Base-by-base conservation (phyloP, 2,888 invertebrate species). In the Chorisops tibialis region DNA sequence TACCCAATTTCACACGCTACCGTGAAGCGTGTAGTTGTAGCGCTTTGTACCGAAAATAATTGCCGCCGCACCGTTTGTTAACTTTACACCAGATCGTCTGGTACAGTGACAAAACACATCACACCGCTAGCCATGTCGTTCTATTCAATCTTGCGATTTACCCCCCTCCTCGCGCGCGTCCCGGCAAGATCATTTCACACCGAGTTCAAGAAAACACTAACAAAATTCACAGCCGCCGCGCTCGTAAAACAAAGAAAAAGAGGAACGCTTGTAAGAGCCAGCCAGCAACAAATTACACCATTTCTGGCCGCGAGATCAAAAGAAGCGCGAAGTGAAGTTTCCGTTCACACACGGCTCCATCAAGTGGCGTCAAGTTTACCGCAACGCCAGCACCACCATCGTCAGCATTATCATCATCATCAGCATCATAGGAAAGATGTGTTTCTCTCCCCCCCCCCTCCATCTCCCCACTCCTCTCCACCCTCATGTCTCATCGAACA, bases 1-100 rank as follows among this genome's bases (percentile, higher is more conserved):
- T 30, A 50, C 30, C 30, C 30, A 35, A 50, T 3, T 50, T 50
- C 49, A 50, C 49, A 50, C 49, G 49, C 49, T 50, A 50, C 49
- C 49, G 49, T 50, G 35, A 35, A 45, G 9, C 43, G 43, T 4
- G 39, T 39, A 14, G n/a, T 5, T 45, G 45, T 45, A 48, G 21
- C n/a, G 22, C 24, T 48, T 48, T 48, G 48, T 48, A 22, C 11
- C 48, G 21, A 22, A 48, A 19, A 48, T 48, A n/a, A 48, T 22
- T 12, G 22, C 22, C 7, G 7, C 22, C 21, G 6, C 41, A 41
- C 16, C 41, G 41, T 16, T 41, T 5, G 5, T 14, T 16, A 6
- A 37, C 39, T 39, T 12, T n/a, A n/a, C n/a, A n/a, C 30, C 9
- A 30, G 30, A 9, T 30, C 9, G 5, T 9, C 7, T 9, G 7